Base-by-base conservation (phyloP, 2,888 invertebrate species). In the Diploptera punctata region DNA sequence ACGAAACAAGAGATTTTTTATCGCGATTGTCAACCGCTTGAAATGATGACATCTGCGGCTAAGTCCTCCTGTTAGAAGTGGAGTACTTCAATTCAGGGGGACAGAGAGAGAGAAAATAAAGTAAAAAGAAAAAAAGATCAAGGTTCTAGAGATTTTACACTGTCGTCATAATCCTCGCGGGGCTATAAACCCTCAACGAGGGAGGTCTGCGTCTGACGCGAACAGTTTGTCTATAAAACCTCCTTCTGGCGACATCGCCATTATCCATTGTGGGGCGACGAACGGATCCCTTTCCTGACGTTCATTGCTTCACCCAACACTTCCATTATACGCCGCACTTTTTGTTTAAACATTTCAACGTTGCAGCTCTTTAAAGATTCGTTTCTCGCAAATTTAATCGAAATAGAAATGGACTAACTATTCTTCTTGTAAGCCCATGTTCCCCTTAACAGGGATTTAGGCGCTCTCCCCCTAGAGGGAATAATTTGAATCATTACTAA, bases 121-220 rank as follows among this genome's bases (percentile, higher is more conserved):
- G 57, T 29, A n/a, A n/a, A n/a, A n/a, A n/a, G n/a, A n/a, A n/a
- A n/a, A n/a, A n/a, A n/a, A n/a, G 57, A n/a, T 16, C n/a, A 16
- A n/a, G 57, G 26, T 57, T 57, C 57, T n/a, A 29, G 31, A 31
- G 57, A 29, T 29, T 57, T 57, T 29, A 29, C 57, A 29, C 57
- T 57, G 29, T 29, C 29, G 10, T 29, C 57, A n/a, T 29, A 57
- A 29, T 31, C 31, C 57, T 57, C 57, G 29, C 26, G 26, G 57
- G 31, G 57, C 31, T 57, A 57, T 57, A 57, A 57, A 57, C 29
- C 57, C 29, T 7, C 57, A 57, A 57, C n/a, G 57, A 57, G 57
- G 52, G 24, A 7, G 21, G 57, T 29, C 29, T 57, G 57, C 26
- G 29, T 57, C 21, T 24, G 57, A 29, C 57, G 57, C 13, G 57